These are phyloP conservation scores for Amiota minor DNA, from an alignment of 2,888 invertebrate species.

Conservation along the genomic window DNA sequence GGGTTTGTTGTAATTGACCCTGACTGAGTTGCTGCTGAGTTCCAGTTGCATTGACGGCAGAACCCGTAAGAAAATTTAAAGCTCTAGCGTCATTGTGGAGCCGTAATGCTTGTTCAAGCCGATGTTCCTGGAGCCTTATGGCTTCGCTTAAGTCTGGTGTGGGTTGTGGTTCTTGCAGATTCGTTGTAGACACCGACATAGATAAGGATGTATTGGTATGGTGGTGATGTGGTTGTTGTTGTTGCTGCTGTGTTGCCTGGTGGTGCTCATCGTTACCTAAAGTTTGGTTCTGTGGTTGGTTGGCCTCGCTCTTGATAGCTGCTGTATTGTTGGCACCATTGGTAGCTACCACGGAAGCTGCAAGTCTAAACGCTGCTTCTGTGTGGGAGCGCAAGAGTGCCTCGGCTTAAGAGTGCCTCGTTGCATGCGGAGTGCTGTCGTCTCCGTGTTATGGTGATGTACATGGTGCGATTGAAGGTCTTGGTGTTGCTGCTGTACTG, in stretches of 20 bases:
- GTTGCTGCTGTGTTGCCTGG: conserved; percentile 34
- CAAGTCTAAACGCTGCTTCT: conserved; percentile 86
- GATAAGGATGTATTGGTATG: conserved; percentile 35
- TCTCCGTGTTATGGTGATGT: conserved; percentile 63
- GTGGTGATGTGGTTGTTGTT: conserved; percentile 49
- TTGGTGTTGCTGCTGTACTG: conserved; percentile 48
- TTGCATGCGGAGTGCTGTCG: conserved; percentile 79
- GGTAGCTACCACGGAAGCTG: conserved; percentile 81
- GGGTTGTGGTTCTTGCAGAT: conserved; percentile 34
- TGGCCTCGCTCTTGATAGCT: conserved; percentile 58
- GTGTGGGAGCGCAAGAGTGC: conserved; percentile 88
- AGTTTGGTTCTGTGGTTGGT: conserved; percentile 11
- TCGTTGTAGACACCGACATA: conserved; percentile 32
- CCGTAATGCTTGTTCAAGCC: conserved; percentile 87
- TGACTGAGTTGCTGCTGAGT: conserved; percentile 59
- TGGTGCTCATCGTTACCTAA: conserved; percentile 40
- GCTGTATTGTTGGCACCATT: conserved; percentile 36
- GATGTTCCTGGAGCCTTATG: conserved; percentile 83
- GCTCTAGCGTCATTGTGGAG: conserved; percentile 87
- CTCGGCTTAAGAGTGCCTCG: conserved; percentile 89
- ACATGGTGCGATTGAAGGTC: conserved; percentile 38
- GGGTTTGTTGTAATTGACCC: conserved; percentile 50
- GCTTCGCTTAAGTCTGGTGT: conserved; percentile 81
- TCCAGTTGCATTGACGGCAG: conserved; percentile 55
- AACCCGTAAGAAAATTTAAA: conserved; percentile 80